A percentile compares a stretch with the other conserved stretches of the same genome.
Conservation (phyloP, 2,113 vertebrate species). For the Ochotona princeps region DNA sequence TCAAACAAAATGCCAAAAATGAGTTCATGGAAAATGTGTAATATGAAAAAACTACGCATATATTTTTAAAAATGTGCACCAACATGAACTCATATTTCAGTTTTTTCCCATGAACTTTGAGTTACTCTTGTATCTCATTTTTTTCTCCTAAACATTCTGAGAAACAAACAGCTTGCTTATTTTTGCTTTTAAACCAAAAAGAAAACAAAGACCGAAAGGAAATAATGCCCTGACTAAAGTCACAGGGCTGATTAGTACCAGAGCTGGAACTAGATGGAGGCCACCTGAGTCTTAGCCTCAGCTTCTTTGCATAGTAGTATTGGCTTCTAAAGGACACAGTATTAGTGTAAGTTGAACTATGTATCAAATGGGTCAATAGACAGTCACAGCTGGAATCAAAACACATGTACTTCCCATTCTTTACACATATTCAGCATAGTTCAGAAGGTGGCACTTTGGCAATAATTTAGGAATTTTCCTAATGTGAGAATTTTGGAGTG, state of each 20-base stretch:
- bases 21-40: too few relatives aligned
- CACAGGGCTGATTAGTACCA: not conserved
- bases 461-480: constrained; percentile 29
- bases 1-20: too few relatives aligned
- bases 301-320: not conserved
- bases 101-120: too few relatives aligned
- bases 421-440: not conserved
- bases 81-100: too few relatives aligned
- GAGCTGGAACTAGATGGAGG: not conserved
- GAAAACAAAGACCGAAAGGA: constrained; percentile 17
- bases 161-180: not conserved
- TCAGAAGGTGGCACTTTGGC: not conserved
- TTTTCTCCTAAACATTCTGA: not conserved
- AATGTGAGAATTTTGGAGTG: constrained; percentile 1
- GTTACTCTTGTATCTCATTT: not conserved
- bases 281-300: not conserved
- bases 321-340: not conserved
- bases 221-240: not conserved
- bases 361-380: not conserved
- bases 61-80: too few relatives aligned
- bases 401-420: constrained; percentile 30
- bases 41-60: too few relatives aligned
- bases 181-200: not conserved
- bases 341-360: constrained; percentile 15
- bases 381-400: not conserved